Percentiles rank a stretch among this genome's conserved stretches.
Evolutionary conservation across 2,888 invertebrate genomes (phyloP).

Genomic region (Philereme vetulata): DNA sequence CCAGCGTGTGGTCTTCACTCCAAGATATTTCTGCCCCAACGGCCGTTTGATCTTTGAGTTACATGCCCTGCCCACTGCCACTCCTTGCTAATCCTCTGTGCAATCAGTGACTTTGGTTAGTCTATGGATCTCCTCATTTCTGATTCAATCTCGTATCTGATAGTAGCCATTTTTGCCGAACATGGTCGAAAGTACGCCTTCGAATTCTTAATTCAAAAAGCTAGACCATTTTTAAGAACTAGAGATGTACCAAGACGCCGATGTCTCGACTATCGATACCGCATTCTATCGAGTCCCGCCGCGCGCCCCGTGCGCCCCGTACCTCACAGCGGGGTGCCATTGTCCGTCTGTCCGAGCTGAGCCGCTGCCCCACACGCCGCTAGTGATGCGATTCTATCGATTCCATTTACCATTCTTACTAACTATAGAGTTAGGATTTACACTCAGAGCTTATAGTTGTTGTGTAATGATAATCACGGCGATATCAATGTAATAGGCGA

Average conservation of each 20-base stretch:
- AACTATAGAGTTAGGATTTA: neutral
- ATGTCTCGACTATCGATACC: constrained; percentile 24
- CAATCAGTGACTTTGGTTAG: too few species aligned
- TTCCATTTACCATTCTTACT: constrained; percentile 4
- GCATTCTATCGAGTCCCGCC: constrained; percentile 13
- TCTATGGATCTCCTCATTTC: too few species aligned
- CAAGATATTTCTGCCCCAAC: too few species aligned
- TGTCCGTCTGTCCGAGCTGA: constrained; percentile 69
- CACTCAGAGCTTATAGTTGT: constrained; percentile 2
- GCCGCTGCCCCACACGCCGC: constrained; percentile 67
- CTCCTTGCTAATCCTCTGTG: too few species aligned
- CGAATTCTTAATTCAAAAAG: neutral
- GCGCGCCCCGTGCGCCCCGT: constrained; percentile 40
- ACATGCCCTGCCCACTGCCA: too few species aligned
- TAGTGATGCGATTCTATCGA: constrained; percentile 35
- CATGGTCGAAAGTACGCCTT: neutral
- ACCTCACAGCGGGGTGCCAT: constrained; percentile 65
- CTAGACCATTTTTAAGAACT: constrained; percentile 22
- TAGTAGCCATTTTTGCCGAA: neutral
- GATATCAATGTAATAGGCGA: constrained; percentile 16
- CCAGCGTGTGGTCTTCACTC: too few species aligned
- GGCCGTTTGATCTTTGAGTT: too few species aligned
- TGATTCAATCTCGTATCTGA: too few species aligned
- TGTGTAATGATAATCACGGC: constrained; percentile 4
- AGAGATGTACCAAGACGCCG: constrained; percentile 20